Conservation (phyloP, 64 coral and sea anemone genomes). For the Anthopleura sola region DNA sequence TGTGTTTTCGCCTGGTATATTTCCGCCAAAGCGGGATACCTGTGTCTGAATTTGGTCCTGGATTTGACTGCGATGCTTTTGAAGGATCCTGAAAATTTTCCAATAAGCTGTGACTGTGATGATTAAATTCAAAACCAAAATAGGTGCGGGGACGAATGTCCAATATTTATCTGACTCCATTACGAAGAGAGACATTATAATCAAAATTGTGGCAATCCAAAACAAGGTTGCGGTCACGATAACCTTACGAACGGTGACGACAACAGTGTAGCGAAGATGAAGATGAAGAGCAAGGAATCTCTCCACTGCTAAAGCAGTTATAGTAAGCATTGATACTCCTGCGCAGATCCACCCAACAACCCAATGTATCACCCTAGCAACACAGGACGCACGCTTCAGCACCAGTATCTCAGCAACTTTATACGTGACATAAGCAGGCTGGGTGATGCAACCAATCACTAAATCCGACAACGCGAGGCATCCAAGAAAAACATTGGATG, state of each 20-base stretch:
- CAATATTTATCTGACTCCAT: conserved; percentile 40
- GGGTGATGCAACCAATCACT: conserved; percentile 33
- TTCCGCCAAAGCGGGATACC: background rate
- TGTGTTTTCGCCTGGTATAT: background rate
- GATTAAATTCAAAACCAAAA: conserved; percentile 20
- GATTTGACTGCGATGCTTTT: conserved; percentile 40
- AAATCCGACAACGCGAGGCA: conserved; percentile 41
- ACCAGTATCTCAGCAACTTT: conserved; percentile 38
- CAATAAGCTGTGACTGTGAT: conserved; percentile 36
- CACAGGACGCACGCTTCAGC: background rate
- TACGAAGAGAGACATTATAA: conserved; percentile 18
- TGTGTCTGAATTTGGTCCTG: conserved; percentile 12
- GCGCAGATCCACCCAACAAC: conserved; percentile 49
- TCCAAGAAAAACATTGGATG: conserved; percentile 34
- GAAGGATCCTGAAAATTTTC: conserved; percentile 35
- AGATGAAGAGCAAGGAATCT: conserved; percentile 19
- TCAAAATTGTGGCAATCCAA: conserved; percentile 15
- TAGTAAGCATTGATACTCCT: conserved; percentile 49
- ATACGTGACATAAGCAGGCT: conserved; percentile 39
- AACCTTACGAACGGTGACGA: conserved; percentile 12
- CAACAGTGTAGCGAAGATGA: conserved; percentile 38
- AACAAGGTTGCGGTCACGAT: background rate
- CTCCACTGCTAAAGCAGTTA: conserved; percentile 39
- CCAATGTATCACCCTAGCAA: conserved; percentile 48
- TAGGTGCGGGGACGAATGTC: conserved; percentile 42